Conservation (phyloP, 2,113 vertebrate genomes). For the Zeus faber region DNA sequence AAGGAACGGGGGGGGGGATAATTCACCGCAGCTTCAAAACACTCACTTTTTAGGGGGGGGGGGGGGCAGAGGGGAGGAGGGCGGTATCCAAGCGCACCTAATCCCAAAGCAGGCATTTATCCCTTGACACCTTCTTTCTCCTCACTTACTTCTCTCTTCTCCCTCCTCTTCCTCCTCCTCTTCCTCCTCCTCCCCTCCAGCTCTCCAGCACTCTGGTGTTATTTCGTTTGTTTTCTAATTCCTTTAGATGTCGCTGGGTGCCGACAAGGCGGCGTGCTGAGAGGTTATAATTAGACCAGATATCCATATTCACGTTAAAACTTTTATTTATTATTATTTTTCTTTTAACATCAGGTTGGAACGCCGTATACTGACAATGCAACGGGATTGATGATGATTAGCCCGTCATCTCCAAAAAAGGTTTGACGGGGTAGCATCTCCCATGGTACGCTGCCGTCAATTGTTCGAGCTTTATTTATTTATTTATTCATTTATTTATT, state of each 20-base stretch:
- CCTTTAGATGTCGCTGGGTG: slow-evolving; percentile 47
- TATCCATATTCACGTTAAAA: slow-evolving; percentile 68
- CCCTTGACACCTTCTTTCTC: slow-evolving; percentile 49
- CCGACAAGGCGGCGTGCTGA: slow-evolving; percentile 61
- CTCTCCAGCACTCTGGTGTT: no score
- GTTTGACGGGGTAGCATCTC: slow-evolving; percentile 51
- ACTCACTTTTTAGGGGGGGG: background rate
- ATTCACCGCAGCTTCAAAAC: slow-evolving; percentile 41
- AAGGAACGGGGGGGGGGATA: slow-evolving; percentile 17
- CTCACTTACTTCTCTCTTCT: slow-evolving; percentile 22
- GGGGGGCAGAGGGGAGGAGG: slow-evolving; percentile 15
- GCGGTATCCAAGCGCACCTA: slow-evolving; percentile 64
- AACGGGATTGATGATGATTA: slow-evolving; percentile 36
- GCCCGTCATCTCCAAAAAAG: slow-evolving; percentile 33
- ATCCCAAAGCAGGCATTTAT: slow-evolving; percentile 71
- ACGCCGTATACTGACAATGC: slow-evolving; percentile 41
- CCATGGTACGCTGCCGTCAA: no score
- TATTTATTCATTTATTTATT: slow-evolving; percentile 20
- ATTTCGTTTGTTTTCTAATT: slow-evolving; percentile 52
- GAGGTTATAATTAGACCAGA: slow-evolving; percentile 66
- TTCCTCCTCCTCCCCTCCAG: slow-evolving; percentile 17
- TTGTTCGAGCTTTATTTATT: no score
- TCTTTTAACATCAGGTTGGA: slow-evolving; percentile 65
- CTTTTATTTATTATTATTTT: no score
- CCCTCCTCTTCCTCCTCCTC: slow-evolving; percentile 18